Percentiles rank a stretch among this genome's conserved stretches.
These are phyloP conservation scores for Amniataba percoides DNA, from an alignment of 2,797 vertebrate species.

Conservation along the genomic window DNA sequence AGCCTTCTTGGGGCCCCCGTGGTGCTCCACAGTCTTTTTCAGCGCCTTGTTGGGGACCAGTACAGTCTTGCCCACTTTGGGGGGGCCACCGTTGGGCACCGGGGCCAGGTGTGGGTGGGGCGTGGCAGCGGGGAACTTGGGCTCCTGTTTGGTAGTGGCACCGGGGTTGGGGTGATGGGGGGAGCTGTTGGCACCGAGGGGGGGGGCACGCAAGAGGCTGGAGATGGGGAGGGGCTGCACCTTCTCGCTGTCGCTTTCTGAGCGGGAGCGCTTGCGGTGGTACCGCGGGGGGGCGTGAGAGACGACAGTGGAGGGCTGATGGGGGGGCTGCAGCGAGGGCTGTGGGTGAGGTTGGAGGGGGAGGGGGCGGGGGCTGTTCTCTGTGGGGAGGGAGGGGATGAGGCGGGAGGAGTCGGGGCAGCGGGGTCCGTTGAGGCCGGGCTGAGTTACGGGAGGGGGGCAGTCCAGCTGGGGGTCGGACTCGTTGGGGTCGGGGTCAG, in stretches of 20 bases:
- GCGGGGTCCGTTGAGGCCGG: conserved; percentile 88
- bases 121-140: conserved; percentile 87
- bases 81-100: conserved; percentile 93
- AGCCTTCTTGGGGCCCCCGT: conserved; percentile 93
- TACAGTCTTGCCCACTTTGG: conserved; percentile 94
- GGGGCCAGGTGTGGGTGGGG: conserved; percentile 85
- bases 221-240: conserved; percentile 95
- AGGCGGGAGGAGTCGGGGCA: conserved; percentile 72
- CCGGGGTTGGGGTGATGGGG: conserved; percentile 82
- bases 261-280: conserved; percentile 95
- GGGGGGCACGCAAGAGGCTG: conserved; percentile 91
- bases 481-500: conserved; percentile 84
- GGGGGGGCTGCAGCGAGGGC: conserved; percentile 80
- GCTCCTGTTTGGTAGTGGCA: conserved; percentile 90
- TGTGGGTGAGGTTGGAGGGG: conserved; percentile 87
- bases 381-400: conserved; percentile 75
- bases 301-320: conserved; percentile 85
- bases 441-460: conserved; percentile 82
- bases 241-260: conserved; percentile 98
- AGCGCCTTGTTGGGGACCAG: conserved; percentile 92
- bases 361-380: conserved; percentile 81
- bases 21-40: conserved; percentile 95
- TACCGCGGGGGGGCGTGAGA: conserved; percentile 90
- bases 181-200: conserved; percentile 88
- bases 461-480: conserved; percentile 61